Evolutionary conservation across 2,113 vertebrate species (phyloP), one percentile per base, ranked within the genome.

Genomic region (Pitta sordida): DNA sequence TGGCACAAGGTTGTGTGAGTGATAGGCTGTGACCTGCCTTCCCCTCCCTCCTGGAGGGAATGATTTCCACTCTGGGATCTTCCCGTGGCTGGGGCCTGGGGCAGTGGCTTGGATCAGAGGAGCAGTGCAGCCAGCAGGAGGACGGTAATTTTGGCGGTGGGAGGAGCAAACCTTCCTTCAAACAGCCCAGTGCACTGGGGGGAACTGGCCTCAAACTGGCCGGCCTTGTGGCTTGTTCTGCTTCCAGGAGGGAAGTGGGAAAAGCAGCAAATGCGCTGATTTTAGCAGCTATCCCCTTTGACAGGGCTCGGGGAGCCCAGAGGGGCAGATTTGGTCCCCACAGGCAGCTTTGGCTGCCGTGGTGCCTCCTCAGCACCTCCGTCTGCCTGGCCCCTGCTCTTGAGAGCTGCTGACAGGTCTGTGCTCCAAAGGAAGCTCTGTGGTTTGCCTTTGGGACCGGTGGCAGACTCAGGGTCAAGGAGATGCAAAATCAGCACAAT

Each of bases 401-500:
- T 41, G 52, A 91, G 94, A 91, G 96, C 58, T 77, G 89, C 96
- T 95, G 91, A 86, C 91, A 83, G 94, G 75, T 85, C 95, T 79
- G 26, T 70, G 93, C 90, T 85, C 93, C 0, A 16, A 22, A 70
- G 87, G 84, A 92, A 63, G 55, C 82, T 83, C 59, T 20, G 75
- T 34, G 70, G 44, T 94, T 95, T 90, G 86, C 94, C 88, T 84
- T 70, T 85, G 95, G 88, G 90, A 94, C 88, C 1, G 0, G 89
- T 43, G 88, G 88, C 81, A 84, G 65, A 49, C 60, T 93, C 62
- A 41, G 95, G 89, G 91, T 91, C 83, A 90, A 94, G 93, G 85
- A 78, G 60, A 90, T 93, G 95, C 94, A 91, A 88, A 94, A 95
- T 96, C 95, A 96, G 94, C 93, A 93, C 83, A 94, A 90, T 2